Evolutionary conservation across 2,797 vertebrate genomes (phyloP), one percentile per base, ranked within the genome.

Genomic region (Calcarius lapponicus): DNA sequence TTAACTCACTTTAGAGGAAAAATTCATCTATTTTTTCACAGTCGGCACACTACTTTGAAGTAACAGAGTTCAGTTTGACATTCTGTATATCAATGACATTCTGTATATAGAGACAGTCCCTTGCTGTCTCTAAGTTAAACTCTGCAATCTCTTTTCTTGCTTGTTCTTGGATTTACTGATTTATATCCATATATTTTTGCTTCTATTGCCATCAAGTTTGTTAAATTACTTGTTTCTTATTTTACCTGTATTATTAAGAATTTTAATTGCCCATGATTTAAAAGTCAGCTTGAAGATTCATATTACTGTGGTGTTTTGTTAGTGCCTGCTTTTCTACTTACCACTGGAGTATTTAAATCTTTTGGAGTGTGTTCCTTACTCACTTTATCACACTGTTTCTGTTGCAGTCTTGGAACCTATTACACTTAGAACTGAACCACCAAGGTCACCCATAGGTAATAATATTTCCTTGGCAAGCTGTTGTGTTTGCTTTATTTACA

Each of bases 361-460:
- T 94, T 53, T 40, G 4, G 47, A 75, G 29, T 28, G 15, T 11
- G 1, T 50, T 91, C n/a, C 60, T 21, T 66, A 69, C 47, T 96
- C 86, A 94, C 38, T 28, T 64, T 79, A 24, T 94, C 81, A 80
- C 72, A 50, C 62, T 80, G 10, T 92, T 98, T 75, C 74, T 96
- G 89, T 96, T 97, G 40, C 95, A 98, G 97, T 92, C 65, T 60
- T 73, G 90, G 97, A 97, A 93, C 76, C 92, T 87, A 69, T 96
- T 94, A 97, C 86, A 58, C 67, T 95, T 97, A 97, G 83, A 96
- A 93, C 38, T 96, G 97, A 98, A 64, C 86, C 94, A 86, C 83
- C 95, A 92, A 95, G 92, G 91, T 96, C 97, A 93, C 96, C 91
- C 8, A 91, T 97, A 97, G 97, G 97, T 98, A 98, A 98, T 51